Conservation (phyloP, 2,797 vertebrate genomes). For the Lepidocolaptes lacrymiger region DNA sequence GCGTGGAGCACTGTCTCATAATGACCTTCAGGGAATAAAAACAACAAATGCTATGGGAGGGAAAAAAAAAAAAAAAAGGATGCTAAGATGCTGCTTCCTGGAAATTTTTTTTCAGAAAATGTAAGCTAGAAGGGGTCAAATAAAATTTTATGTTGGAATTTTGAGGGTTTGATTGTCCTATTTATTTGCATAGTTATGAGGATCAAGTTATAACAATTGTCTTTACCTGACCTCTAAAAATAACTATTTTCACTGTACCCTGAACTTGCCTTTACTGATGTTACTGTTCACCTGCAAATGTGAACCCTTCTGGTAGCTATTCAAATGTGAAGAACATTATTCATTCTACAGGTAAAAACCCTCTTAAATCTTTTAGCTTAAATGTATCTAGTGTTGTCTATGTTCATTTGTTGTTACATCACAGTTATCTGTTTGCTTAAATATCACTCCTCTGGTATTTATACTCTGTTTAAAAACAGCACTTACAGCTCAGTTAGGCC, state of each 20-base stretch:
- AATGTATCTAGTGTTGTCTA: background rate
- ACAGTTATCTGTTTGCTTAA: background rate
- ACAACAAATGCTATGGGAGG: background rate
- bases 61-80: too few relatives aligned
- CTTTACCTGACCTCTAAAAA: background rate
- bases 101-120: background rate
- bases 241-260: background rate
- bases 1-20: background rate
- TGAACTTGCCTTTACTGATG: background rate
- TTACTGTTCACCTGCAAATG: background rate
- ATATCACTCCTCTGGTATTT: background rate
- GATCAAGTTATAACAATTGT: background rate
- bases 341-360: background rate
- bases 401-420: background rate
- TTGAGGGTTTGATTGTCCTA: background rate
- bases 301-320: background rate
- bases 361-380: background rate
- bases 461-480: background rate
- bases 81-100: background rate
- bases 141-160: background rate
- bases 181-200: background rate
- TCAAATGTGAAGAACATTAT: background rate
- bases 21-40: background rate
- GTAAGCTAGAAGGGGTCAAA: background rate
- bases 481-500: background rate